phyloP scores from a whole-genome alignment of 1,140 invertebrate genomes.

The Euwallacea similis region DNA sequence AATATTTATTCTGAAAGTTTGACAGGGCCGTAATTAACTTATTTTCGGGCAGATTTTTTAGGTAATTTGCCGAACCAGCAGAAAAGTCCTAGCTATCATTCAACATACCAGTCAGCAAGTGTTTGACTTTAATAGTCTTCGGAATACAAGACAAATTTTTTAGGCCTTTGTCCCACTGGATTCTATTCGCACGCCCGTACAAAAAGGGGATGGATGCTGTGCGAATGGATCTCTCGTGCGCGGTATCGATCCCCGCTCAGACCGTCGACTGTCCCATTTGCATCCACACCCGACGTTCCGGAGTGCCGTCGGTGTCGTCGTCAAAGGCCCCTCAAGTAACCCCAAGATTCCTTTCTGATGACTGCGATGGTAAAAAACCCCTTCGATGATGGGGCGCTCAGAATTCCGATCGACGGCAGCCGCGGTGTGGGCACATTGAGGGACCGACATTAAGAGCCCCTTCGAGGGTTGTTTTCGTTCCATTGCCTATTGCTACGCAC shows the following conservation, averaged over 20 bases:
- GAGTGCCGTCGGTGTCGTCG: conserved; percentile 13
- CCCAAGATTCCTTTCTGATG: background rate
- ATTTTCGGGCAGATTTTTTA: too few species aligned
- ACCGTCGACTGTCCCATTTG: conserved; percentile 16
- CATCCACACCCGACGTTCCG: conserved; percentile 24
- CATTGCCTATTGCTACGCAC: conserved; percentile 11
- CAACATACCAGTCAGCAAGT: too few species aligned
- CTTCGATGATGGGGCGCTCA: conserved; percentile 14
- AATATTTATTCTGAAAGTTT: too few species aligned
- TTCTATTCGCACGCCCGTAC: conserved; percentile 11
- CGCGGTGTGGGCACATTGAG: background rate
- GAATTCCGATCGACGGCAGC: conserved; percentile 1
- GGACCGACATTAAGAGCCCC: conserved; percentile 8
- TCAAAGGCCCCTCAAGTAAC: conserved; percentile 6
- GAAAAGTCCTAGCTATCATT: too few species aligned
- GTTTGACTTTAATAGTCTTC: too few species aligned
- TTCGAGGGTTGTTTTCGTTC: conserved; percentile 8
- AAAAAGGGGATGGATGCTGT: conserved; percentile 30
- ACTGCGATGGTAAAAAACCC: conserved; percentile 1
- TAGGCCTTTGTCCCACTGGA: background rate
- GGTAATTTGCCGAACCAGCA: too few species aligned
- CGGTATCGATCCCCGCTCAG: conserved; percentile 28
- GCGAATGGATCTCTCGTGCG: conserved; percentile 26
- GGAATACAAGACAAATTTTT: too few species aligned
- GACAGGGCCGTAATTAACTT: too few species aligned